Conservation (phyloP, 2,888 invertebrate genomes). For the Drosophila parthenogenetica region DNA sequence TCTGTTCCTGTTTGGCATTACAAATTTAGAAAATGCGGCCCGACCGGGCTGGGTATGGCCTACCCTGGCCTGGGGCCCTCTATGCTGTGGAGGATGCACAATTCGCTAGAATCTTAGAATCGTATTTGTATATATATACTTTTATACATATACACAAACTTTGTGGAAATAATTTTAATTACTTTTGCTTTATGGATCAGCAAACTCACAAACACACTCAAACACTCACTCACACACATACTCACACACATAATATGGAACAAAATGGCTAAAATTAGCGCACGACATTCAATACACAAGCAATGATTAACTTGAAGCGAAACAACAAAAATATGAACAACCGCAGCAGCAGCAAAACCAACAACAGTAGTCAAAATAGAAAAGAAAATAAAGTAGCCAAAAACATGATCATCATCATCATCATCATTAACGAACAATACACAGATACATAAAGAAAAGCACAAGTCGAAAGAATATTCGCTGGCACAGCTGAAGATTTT, state of each 20-base stretch:
- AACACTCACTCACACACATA: slow-evolving; percentile 16
- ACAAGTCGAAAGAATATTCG: slow-evolving; percentile 42
- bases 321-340: slow-evolving; percentile 71
- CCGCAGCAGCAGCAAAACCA: slow-evolving; percentile 34
- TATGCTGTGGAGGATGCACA: slow-evolving; percentile 3
- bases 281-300: slow-evolving; percentile 79
- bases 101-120: neutral
- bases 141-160: slow-evolving; percentile 1
- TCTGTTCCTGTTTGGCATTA: slow-evolving; percentile 74
- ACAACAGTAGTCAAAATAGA: slow-evolving; percentile 42
- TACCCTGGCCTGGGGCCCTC: slow-evolving; percentile 33
- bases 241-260: slow-evolving; percentile 65
- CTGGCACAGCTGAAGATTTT: slow-evolving; percentile 52
- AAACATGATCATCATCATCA: slow-evolving; percentile 54
- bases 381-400: slow-evolving; percentile 73
- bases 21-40: slow-evolving; percentile 83
- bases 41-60: slow-evolving; percentile 65
- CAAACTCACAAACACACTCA: slow-evolving; percentile 40
- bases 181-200: slow-evolving; percentile 75
- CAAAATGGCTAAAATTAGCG: slow-evolving; percentile 81
- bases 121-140: slow-evolving; percentile 17
- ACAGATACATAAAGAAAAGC: slow-evolving; percentile 30
- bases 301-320: slow-evolving; percentile 76
- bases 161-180: slow-evolving; percentile 76
- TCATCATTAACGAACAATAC: slow-evolving; percentile 24